Percentiles rank a stretch among this genome's conserved stretches.
Conservation (phyloP, 1,140 invertebrate genomes). For the Trachymyrmex septentrionalis region DNA sequence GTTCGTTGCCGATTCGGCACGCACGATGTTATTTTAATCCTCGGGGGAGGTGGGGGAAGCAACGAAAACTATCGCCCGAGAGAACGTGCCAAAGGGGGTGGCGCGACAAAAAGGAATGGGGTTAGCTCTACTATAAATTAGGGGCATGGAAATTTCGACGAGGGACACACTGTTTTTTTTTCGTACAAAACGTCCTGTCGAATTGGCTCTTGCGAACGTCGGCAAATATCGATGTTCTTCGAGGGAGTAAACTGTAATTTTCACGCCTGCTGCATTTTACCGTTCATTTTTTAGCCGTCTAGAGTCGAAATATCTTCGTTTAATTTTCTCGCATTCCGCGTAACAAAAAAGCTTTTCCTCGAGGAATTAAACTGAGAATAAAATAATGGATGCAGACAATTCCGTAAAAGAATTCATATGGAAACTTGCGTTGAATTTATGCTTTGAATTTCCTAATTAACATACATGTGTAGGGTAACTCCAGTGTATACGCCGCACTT, state of each 20-base stretch:
- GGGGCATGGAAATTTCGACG: constrained; percentile 68
- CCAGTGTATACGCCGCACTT: too few species aligned
- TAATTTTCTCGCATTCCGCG: neutral
- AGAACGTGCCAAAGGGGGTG: constrained; percentile 19
- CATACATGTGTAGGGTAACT: neutral
- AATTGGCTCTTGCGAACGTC: constrained; percentile 21
- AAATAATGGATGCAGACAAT: constrained; percentile 5
- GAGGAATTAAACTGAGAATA: neutral
- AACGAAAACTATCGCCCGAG: constrained; percentile 37
- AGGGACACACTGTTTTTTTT: constrained; percentile 37
- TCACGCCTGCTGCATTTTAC: constrained; percentile 9
- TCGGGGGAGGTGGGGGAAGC: neutral
- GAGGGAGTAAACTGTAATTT: constrained; percentile 43
- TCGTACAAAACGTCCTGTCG: constrained; percentile 35
- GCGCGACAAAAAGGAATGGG: constrained; percentile 57
- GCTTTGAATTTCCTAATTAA: neutral
- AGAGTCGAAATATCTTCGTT: constrained; percentile 37
- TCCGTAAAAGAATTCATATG: neutral
- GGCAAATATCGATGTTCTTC: constrained; percentile 59
- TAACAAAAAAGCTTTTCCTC: constrained; percentile 37
- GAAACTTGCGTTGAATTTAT: neutral
- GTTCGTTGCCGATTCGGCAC: constrained; percentile 71
- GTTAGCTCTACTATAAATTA: constrained; percentile 71
- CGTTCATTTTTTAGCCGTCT: constrained; percentile 47
- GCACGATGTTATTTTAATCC: constrained; percentile 74